Percentiles rank a stretch among this genome's conserved stretches.
Evolutionary conservation across 1,140 invertebrate genomes (phyloP).

Genomic region (Cotesia chilonis): DNA sequence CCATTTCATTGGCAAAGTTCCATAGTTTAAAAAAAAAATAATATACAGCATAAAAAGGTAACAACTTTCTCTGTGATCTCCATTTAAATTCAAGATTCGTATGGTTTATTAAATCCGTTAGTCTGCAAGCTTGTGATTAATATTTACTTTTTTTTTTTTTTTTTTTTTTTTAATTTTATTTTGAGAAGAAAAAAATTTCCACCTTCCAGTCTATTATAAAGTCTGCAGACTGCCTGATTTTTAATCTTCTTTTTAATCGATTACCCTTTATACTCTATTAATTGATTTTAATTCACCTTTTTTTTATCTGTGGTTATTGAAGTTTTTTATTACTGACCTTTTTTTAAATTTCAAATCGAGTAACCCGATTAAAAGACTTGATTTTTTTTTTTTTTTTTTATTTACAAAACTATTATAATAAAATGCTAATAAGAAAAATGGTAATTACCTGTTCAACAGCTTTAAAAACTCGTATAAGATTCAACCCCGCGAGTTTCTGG

Average conservation of each 20-base stretch:
- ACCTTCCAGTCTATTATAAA: too few relatives aligned
- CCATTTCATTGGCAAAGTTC: constrained; percentile 32
- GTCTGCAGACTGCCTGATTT: too few relatives aligned
- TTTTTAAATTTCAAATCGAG: not conserved
- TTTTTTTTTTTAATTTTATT: not conserved
- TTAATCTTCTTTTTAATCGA: too few relatives aligned
- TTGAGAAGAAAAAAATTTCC: too few relatives aligned
- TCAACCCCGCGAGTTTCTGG: constrained; percentile 79
- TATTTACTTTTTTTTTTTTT: not conserved
- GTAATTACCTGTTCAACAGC: constrained; percentile 75
- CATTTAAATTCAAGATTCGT: constrained; percentile 51
- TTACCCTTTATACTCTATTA: too few relatives aligned
- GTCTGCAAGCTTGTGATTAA: not conserved
- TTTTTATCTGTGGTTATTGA: constrained; percentile 44
- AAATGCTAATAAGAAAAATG: not conserved
- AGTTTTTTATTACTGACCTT: not conserved
- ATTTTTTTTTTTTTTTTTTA: not conserved
- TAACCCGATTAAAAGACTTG: not conserved
- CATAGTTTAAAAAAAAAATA: constrained; percentile 31
- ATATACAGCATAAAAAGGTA: constrained; percentile 5
- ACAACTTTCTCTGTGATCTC: too few relatives aligned
- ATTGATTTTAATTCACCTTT: too few relatives aligned
- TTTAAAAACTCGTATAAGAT: constrained; percentile 79
- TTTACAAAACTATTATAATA: constrained; percentile 24
- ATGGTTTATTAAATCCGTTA: constrained; percentile 51